phyloP scores from a whole-genome alignment of 2,888 invertebrate genomes.

The Lacanobia wlatinum region DNA sequence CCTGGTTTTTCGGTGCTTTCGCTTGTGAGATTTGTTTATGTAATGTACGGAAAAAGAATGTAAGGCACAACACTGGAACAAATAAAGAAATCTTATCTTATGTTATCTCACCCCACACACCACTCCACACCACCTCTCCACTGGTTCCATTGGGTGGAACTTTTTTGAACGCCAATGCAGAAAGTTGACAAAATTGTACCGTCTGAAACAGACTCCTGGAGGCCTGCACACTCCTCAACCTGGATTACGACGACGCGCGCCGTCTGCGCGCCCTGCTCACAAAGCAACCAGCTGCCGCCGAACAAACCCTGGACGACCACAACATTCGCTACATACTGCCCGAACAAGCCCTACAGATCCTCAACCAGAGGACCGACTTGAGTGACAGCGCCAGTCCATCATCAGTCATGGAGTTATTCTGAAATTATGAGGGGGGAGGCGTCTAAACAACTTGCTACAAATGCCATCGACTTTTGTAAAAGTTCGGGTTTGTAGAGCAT shows the following conservation, averaged over 20 bases:
- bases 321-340: slow-evolving; percentile 71
- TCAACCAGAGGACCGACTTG: slow-evolving; percentile 86
- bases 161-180: too few relatives aligned
- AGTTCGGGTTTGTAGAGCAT: slow-evolving; percentile 8
- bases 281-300: slow-evolving; percentile 67
- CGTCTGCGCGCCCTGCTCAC: slow-evolving; percentile 92
- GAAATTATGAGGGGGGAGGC: slow-evolving; percentile 81
- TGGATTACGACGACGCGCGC: slow-evolving; percentile 95
- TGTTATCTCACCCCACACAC: too few relatives aligned
- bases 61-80: too few relatives aligned
- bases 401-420: slow-evolving; percentile 86
- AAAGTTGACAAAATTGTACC: slow-evolving; percentile 57
- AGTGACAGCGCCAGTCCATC: slow-evolving; percentile 75
- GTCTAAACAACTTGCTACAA: slow-evolving; percentile 66
- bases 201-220: slow-evolving; percentile 92
- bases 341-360: slow-evolving; percentile 76
- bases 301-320: slow-evolving; percentile 59
- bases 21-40: too few relatives aligned
- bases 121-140: too few relatives aligned
- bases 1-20: too few relatives aligned
- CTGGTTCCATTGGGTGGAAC: too few relatives aligned
- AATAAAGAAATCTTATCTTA: too few relatives aligned
- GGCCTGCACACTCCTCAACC: slow-evolving; percentile 93
- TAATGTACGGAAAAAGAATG: too few relatives aligned
- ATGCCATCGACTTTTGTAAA: slow-evolving; percentile 18